Base-by-base conservation (phyloP, 2,797 vertebrate genomes). In the Petrocephalus schoutedeni region DNA sequence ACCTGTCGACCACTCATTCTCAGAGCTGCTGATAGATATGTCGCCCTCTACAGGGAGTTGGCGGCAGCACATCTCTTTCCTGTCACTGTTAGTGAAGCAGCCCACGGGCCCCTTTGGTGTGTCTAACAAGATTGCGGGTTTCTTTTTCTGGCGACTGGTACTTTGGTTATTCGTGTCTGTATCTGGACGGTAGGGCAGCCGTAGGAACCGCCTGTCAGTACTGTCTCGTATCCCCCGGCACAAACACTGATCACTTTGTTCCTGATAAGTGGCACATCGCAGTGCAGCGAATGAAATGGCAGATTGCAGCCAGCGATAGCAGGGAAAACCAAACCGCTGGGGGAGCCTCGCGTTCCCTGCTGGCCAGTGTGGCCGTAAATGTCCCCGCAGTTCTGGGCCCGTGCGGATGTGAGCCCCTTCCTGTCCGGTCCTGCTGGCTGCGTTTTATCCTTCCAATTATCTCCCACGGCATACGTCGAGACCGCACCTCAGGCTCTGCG, bases 181-280 rank as follows among this genome's bases (percentile, higher is more conserved):
- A 14, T 28, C 28, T 71, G 64, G 12, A 71, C 28, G 5, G 64
- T 36, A 71, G 28, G 28, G 28, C 64, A 71, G 64, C 64, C 12
- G 0, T 71, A 71, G 64, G 12, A 32, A 36, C 64, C 14, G 23
- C 23, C 4, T 67, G 23, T 32, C 61, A 67, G 4, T 14, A 32
- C 64, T 10, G 14, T 67, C 64, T 14, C 32, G 64, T 1, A 71
- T 71, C 28, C 10, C 64, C 64, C 5, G 12, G 28, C 64, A 41
- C 67, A 32, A 71, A 71, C 67, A 36, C 67, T 71, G 67, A 71
- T 71, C 67, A 71, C 67, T 71, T 71, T 36, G 67, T 71, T 71
- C 32, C 67, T 71, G 67, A 71, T 71, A 36, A 71, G 36, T 41
- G 32, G 67, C 67, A 36, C 67, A 19, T 71, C 36, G 67, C 67